Evolutionary conservation across 2,888 invertebrate genomes (phyloP).

Genomic region (Spodoptera picta): DNA sequence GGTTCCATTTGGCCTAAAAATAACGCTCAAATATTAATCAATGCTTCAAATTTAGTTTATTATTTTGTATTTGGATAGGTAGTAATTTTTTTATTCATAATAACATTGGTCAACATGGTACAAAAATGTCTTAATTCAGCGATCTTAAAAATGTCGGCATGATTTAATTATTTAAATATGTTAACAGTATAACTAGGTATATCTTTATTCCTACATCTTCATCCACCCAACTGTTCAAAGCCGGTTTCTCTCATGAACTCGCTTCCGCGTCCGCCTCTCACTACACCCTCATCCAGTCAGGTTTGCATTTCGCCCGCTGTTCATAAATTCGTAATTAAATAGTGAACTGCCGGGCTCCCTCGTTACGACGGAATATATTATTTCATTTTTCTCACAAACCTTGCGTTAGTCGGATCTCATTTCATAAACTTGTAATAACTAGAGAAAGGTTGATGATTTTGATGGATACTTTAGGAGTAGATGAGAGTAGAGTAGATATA

Average conservation of each 20-base stretch:
- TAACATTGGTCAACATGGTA: too few relatives aligned
- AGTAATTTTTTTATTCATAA: too few relatives aligned
- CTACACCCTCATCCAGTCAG: slow-evolving; percentile 37
- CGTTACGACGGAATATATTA: slow-evolving; percentile 75
- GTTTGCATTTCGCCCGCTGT: slow-evolving; percentile 80
- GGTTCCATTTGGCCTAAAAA: too few relatives aligned
- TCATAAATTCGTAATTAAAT: slow-evolving; percentile 88
- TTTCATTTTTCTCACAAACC: slow-evolving; percentile 72
- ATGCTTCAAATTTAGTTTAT: neutral
- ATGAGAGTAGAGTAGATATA: too few relatives aligned
- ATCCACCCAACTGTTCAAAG: too few relatives aligned
- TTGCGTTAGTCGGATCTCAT: slow-evolving; percentile 5
- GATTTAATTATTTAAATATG: too few relatives aligned
- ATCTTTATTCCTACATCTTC: too few relatives aligned
- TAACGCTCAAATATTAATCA: too few relatives aligned
- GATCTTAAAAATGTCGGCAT: too few relatives aligned
- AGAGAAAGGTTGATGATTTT: neutral
- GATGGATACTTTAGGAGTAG: neutral
- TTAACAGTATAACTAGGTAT: too few relatives aligned
- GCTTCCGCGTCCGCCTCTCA: slow-evolving; percentile 25
- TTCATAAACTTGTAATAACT: slow-evolving; percentile 11
- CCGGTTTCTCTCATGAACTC: too few relatives aligned
- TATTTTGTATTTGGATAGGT: neutral
- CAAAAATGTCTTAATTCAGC: too few relatives aligned
- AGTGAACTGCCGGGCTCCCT: slow-evolving; percentile 78